These are phyloP conservation scores for Podarcis cretensis DNA, from an alignment of 2,113 vertebrate species.

Conservation along the genomic window DNA sequence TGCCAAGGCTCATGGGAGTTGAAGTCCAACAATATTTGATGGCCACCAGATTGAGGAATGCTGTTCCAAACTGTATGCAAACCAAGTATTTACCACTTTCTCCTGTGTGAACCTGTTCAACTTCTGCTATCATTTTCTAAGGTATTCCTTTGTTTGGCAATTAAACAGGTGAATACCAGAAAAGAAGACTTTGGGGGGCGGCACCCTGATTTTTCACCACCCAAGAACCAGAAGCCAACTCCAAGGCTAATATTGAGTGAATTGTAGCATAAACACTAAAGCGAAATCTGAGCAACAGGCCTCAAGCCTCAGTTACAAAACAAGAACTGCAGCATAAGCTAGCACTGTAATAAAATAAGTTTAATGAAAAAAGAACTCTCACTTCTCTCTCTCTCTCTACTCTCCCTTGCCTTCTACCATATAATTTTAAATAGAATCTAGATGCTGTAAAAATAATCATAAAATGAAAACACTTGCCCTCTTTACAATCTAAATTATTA, in stretches of 20 bases:
- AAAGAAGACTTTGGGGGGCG: neutral
- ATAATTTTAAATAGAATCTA: neutral
- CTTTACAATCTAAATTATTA: neutral
- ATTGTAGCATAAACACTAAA: too few species aligned
- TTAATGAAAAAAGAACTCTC: neutral
- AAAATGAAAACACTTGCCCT: neutral
- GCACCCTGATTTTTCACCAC: neutral
- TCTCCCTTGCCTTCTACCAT: conserved; percentile 1
- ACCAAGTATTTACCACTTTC: neutral
- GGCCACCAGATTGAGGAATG: too few species aligned
- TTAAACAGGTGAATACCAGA: neutral
- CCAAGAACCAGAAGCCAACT: too few species aligned
- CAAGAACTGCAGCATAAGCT: neutral
- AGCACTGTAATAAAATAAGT: neutral
- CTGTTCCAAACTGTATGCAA: too few species aligned
- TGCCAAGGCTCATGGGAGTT: too few species aligned
- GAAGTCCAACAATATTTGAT: too few species aligned
- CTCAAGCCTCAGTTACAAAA: neutral
- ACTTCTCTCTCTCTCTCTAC: neutral
- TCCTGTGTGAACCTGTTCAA: neutral
- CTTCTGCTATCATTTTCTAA: neutral
- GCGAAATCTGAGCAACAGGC: too few species aligned
- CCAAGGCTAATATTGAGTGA: too few species aligned
- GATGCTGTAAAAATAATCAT: neutral
- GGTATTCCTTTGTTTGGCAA: neutral